A percentile compares a stretch with the other conserved stretches of the same genome.
phyloP scores from a whole-genome alignment of 2,888 invertebrate species.

The Priocnemis perturbator region DNA sequence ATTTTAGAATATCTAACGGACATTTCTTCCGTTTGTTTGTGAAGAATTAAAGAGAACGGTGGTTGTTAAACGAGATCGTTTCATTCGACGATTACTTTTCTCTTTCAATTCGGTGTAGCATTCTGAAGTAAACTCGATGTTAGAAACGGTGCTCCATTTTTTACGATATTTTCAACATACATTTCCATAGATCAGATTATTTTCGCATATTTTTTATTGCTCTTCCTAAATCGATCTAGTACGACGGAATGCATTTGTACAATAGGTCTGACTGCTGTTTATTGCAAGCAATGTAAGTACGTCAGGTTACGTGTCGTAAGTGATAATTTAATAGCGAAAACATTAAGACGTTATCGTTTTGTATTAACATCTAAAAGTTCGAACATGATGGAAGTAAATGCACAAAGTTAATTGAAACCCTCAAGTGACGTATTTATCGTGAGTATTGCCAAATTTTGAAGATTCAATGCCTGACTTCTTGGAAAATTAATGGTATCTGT shows the following conservation, averaged over 20 bases:
- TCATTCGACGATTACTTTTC: not conserved
- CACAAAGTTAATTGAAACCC: too few species aligned
- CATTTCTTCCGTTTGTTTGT: too few species aligned
- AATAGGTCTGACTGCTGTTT: constrained; percentile 44
- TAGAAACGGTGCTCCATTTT: constrained; percentile 53
- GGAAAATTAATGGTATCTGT: too few species aligned
- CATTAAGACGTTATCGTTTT: constrained; percentile 2
- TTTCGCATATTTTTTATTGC: constrained; percentile 50
- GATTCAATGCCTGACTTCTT: too few species aligned
- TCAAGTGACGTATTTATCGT: too few species aligned
- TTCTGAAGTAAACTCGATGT: constrained; percentile 44
- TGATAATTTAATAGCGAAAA: not conserved
- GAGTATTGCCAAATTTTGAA: too few species aligned
- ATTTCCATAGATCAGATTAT: constrained; percentile 37
- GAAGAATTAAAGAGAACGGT: too few species aligned
- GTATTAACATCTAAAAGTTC: constrained; percentile 3
- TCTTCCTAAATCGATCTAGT: constrained; percentile 50
- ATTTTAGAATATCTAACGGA: too few species aligned
- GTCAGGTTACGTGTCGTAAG: not conserved
- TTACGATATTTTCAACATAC: constrained; percentile 37
- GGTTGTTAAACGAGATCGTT: not conserved
- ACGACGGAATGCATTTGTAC: constrained; percentile 40
- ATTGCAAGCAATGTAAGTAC: constrained; percentile 27
- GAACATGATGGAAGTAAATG: not conserved
- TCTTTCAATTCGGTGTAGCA: constrained; percentile 35